Conservation (phyloP, 2,888 invertebrate species). For the Coenonympha arcania region DNA sequence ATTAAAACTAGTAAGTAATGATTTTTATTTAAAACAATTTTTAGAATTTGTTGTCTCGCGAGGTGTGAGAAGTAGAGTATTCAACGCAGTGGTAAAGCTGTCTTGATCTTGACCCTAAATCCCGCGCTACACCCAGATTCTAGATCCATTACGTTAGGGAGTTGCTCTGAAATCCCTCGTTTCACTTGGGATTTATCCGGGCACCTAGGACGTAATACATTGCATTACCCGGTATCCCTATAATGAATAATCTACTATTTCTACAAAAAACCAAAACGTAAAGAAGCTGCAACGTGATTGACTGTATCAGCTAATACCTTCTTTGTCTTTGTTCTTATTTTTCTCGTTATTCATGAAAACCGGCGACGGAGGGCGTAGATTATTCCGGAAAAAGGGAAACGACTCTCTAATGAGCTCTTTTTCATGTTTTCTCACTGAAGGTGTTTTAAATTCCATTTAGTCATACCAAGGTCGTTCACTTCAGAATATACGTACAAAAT, state of each 20-base stretch:
- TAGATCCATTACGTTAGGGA: not conserved
- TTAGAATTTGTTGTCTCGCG: not conserved
- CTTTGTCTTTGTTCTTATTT: not conserved
- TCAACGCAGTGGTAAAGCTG: no score
- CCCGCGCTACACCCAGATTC: not conserved
- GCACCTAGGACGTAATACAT: not conserved
- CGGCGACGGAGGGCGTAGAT: conserved; percentile 9
- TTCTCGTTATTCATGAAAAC: not conserved
- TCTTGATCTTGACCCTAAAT: not conserved
- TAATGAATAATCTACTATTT: not conserved
- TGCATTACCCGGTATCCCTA: not conserved
- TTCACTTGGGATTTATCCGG: not conserved
- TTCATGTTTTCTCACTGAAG: not conserved
- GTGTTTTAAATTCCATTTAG: not conserved
- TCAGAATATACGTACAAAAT: not conserved
- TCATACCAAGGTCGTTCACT: not conserved
- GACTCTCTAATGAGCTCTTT: not conserved
- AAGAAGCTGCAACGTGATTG: not conserved
- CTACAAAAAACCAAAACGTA: no score
- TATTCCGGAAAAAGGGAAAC: conserved; percentile 8
- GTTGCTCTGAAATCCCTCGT: not conserved
- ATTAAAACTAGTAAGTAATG: no score
- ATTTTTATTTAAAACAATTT: no score
- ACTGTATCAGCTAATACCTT: not conserved
- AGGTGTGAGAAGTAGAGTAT: not conserved